phyloP scores from a whole-genome alignment of 2,113 vertebrate species.

The Mesocricetus auratus region DNA sequence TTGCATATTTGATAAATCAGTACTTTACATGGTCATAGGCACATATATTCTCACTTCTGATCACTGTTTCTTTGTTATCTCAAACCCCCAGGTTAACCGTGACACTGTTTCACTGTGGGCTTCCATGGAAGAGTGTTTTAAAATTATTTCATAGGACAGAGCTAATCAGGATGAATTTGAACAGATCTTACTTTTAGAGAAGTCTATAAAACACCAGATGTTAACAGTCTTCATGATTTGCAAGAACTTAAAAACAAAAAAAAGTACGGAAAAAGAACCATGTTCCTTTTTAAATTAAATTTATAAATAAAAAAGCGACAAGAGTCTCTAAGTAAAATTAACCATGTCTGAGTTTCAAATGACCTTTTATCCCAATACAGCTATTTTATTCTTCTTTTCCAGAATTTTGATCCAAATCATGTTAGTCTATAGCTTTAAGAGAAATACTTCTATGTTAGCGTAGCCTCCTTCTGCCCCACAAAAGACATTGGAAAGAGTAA shows the following conservation, averaged over 20 bases:
- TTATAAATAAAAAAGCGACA: background rate
- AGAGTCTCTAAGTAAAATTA: background rate
- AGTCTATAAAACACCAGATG: background rate
- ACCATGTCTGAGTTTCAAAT: background rate
- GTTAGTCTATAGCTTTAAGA: background rate
- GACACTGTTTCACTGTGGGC: background rate
- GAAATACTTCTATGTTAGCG: background rate
- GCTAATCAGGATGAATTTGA: background rate
- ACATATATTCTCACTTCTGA: background rate
- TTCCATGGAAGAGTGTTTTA: background rate
- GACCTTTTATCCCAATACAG: background rate
- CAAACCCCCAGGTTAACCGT: background rate
- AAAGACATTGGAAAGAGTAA: background rate
- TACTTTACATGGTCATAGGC: background rate
- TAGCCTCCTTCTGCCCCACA: background rate
- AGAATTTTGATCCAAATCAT: background rate
- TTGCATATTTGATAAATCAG: background rate
- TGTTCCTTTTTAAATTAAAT: background rate
- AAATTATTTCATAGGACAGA: background rate
- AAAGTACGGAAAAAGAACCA: background rate
- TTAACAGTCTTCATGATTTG: background rate
- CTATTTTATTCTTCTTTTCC: background rate
- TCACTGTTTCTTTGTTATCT: background rate
- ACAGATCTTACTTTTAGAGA: background rate
- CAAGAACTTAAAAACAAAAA: background rate